Base-by-base conservation (phyloP, 1,140 invertebrate species). In the Venustaconcha ellipsiformis region DNA sequence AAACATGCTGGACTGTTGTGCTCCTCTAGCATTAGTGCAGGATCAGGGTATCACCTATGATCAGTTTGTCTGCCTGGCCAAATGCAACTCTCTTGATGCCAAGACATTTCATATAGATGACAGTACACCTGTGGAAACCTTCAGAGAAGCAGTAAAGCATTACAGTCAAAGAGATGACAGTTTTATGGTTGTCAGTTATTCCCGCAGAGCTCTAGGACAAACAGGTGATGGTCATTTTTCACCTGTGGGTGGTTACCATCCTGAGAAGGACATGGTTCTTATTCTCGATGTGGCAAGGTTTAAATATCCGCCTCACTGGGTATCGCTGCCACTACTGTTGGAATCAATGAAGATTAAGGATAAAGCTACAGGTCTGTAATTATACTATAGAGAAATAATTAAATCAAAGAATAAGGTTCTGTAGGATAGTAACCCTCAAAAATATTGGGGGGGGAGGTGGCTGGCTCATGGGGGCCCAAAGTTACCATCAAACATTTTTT, bases 231-330 rank as follows among this genome's bases (percentile, higher is more conserved):
- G 89, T 0, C 89, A 90, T 69, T 90, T 90, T 78, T 88, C 87
- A 12, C 87, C 88, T 1, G 76, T 89, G 23, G 88, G 84, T 23
- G 89, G 88, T 0, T 90, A 89, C 71, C 87, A 90, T 75, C 78
- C 84, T 6, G 83, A 67, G 1, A 80, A 71, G 57, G 88, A 90
- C 68, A 67, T 88, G 59, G 86, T 89, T 6, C 67, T 90, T 23
- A 86, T 90, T 57, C 74, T 90, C 73, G 89, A 90, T 78, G 87
- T 87, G 3, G 89, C 89, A 11, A 72, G 89, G 68, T 90, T 89
- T 77, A 90, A 90, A 72, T 90, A 90, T 69, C 89, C 89, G 17
- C 89, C 89, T 64, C 89, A 90, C 74, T 90, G 89, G 89, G 81
- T 90, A 12, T 76, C 84, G 0, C 67, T 90, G 2, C 14, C 81